Base-by-base conservation (phyloP, 1,140 invertebrate genomes). In the Leptinotarsa undecemlineata region DNA sequence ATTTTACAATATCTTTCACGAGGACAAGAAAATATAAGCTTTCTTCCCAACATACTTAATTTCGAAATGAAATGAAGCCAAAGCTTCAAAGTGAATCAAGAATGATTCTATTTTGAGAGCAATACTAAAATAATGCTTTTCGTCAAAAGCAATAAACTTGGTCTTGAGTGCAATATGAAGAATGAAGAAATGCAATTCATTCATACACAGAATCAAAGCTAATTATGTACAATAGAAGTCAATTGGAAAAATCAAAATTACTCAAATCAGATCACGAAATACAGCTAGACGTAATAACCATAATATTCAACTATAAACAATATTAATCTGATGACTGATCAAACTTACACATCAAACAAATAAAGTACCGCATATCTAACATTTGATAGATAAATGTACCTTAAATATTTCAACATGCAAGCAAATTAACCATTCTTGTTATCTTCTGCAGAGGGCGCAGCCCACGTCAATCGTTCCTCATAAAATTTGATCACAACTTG, bases 401-500 rank as follows among this genome's bases (percentile, higher is more conserved):
- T 1, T 19, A 6, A 21, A 64, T 15, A 21, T 19, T 19, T 23
- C 17, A 61, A 61, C 63, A 64, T 14, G 14, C 63, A 64, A 64
- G 15, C 13, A 21, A 69, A 20, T 48, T 69, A 69, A 19, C 68
- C 48, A 19, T 69, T 69, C 3, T 69, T 69, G 62, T 72, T 33
- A 26, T 72, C 71, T 48, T 72, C 71, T 42, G 71, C 33, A 4
- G 47, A 21, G 4, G 75, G 75, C 1, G 75, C 69, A 20, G 72
- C 66, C 96, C 96, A 98, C 13, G 95, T 96, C 26, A 98, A 87
- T 77, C 96, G 86, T 82, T 98, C 96, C 85, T 98, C 96, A 81
- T 98, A 98, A 84, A 98, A 99, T 72, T 93, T 91, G 61, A 98
- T 98, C 0, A 99, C 96, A 77, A 96, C 91, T 85, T 97, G 96